Evolutionary conservation across 2,888 invertebrate genomes (phyloP).

Genomic region (Hirtodrosophila alboralis): DNA sequence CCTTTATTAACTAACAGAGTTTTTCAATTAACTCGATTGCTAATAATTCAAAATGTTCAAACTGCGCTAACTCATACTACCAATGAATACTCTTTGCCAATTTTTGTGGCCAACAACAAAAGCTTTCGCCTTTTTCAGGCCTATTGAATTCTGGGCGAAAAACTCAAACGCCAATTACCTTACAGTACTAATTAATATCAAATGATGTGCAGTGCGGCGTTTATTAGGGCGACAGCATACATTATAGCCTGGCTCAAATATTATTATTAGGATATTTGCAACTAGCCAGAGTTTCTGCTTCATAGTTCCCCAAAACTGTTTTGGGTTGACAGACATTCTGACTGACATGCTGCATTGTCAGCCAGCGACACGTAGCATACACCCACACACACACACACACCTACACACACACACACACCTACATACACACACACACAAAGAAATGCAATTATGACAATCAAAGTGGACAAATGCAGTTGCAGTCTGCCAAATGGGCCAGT

Average conservation of each 20-base stretch:
- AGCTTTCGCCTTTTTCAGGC: constrained; percentile 28
- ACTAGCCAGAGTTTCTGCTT: constrained; percentile 26
- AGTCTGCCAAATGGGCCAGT: constrained; percentile 2
- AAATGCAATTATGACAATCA: constrained; percentile 76
- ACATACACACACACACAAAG: constrained; percentile 45
- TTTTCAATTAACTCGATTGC: constrained; percentile 64
- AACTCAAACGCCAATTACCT: no score
- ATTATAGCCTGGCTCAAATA: constrained; percentile 68
- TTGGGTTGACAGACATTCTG: constrained; percentile 14
- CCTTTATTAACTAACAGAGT: constrained; percentile 44
- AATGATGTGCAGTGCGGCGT: constrained; percentile 76
- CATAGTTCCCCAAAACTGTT: no score
- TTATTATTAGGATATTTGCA: constrained; percentile 61
- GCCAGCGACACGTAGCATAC: constrained; percentile 23
- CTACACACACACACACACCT: background rate
- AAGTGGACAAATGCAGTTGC: constrained; percentile 69
- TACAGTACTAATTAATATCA: constrained; percentile 77
- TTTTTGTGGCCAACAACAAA: constrained; percentile 53
- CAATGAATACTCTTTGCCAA: constrained; percentile 44
- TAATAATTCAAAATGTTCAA: constrained; percentile 57
- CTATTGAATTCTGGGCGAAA: no score
- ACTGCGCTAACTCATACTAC: constrained; percentile 29
- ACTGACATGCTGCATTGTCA: constrained; percentile 25
- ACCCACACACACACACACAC: constrained; percentile 9
- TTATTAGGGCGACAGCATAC: constrained; percentile 70